phyloP scores from a whole-genome alignment of 2,113 vertebrate species.

The Cyanoramphus novaezelandiae region DNA sequence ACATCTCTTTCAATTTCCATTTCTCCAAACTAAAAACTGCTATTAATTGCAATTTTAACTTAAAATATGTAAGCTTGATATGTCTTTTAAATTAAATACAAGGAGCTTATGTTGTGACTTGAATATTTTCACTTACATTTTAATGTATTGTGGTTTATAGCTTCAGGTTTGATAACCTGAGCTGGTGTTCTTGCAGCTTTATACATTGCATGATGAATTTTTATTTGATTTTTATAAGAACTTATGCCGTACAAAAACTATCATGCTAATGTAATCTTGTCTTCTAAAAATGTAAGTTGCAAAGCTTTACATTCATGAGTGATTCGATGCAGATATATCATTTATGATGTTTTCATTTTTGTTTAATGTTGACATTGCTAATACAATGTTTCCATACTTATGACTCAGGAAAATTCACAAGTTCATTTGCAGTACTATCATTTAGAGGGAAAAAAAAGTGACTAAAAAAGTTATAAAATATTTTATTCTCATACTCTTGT shows the following conservation, averaged over 20 bases:
- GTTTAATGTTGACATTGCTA: background rate
- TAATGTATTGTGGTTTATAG: background rate
- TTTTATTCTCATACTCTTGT: background rate
- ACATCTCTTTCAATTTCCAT: background rate
- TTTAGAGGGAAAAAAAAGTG: background rate
- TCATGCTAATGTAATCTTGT: background rate
- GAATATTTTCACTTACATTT: background rate
- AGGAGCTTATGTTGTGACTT: background rate
- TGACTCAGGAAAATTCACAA: background rate
- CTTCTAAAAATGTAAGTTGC: background rate
- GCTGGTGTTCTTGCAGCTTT: background rate
- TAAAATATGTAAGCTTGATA: background rate
- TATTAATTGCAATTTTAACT: background rate
- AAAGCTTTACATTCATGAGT: background rate
- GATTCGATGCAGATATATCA: background rate
- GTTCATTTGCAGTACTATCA: background rate
- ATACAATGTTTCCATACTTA: background rate
- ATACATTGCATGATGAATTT: background rate
- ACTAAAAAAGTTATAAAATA: background rate
- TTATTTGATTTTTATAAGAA: background rate
- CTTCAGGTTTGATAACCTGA: background rate
- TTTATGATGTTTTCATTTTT: background rate
- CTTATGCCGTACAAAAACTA: background rate
- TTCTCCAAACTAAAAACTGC: background rate
- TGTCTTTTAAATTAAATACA: background rate